A percentile compares a stretch with the other conserved stretches of the same genome.
Evolutionary conservation across 1,140 invertebrate species (phyloP).

Genomic region (Aphaenogaster ashmeadi): DNA sequence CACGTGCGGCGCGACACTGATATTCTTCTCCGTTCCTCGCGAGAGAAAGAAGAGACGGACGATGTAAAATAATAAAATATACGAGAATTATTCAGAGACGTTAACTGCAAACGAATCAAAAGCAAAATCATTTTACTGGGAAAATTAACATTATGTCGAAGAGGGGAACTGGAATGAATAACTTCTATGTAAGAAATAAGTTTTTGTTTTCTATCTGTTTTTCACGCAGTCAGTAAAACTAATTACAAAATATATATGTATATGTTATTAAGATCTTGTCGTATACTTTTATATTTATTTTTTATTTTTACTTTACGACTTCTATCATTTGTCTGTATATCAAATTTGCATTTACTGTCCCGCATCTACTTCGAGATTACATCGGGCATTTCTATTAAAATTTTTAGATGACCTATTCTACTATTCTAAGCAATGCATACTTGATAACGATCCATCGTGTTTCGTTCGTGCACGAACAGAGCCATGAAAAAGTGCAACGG

Average conservation of each 20-base stretch:
- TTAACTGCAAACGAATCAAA: background rate
- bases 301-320: background rate
- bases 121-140: background rate
- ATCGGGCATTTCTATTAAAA: slow-evolving; percentile 11
- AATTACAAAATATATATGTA: no score
- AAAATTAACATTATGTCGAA: background rate
- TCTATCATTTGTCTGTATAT: background rate
- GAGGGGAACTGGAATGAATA: background rate
- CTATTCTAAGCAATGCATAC: slow-evolving; percentile 9
- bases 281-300: background rate
- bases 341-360: background rate
- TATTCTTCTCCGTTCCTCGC: background rate
- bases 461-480: slow-evolving; percentile 30
- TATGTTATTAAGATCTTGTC: background rate
- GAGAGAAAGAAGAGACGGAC: background rate
- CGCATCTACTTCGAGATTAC: background rate
- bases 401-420: slow-evolving; percentile 39
- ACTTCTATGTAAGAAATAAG: background rate
- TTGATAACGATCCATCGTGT: slow-evolving; percentile 48
- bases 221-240: background rate
- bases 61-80: background rate
- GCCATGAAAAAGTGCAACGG: slow-evolving; percentile 31
- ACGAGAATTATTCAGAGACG: background rate
- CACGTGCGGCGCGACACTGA: slow-evolving; percentile 9
- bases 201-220: background rate